These are phyloP conservation scores for Rosalia funebris DNA, from an alignment of 2,888 invertebrate species.

Conservation along the genomic window DNA sequence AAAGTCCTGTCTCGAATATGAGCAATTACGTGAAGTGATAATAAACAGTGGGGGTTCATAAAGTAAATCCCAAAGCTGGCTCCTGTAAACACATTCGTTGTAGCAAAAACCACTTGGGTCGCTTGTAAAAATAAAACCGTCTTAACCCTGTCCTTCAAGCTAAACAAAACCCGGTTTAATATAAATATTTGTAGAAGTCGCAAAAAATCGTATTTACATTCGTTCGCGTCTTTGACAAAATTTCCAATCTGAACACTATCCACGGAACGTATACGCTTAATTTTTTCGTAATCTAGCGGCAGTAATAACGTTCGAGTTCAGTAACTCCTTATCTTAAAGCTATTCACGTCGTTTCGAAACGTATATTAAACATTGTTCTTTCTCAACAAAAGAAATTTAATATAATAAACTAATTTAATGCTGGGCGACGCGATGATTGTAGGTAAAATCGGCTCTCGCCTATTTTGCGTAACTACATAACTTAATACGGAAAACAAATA, in stretches of 20 bases:
- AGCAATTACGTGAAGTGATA: background rate
- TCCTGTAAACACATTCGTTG: background rate
- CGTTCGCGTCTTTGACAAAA: background rate
- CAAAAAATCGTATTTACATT: constrained; percentile 22
- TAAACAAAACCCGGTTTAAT: constrained; percentile 9
- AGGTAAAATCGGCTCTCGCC: background rate
- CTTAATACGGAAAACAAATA: background rate
- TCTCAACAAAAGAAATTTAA: constrained; percentile 6
- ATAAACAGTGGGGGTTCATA: background rate
- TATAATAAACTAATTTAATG: constrained; percentile 9
- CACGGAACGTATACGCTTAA: background rate
- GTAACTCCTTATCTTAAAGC: constrained; percentile 22
- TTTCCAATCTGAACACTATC: background rate
- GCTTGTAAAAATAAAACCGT: constrained; percentile 5
- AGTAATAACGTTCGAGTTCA: constrained; percentile 19
- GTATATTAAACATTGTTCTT: background rate
- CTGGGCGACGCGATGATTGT: background rate
- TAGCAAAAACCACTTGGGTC: background rate
- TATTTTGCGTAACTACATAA: constrained; percentile 1
- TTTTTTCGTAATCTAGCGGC: background rate
- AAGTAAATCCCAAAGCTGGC: background rate
- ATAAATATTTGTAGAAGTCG: constrained; percentile 18
- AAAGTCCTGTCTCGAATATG: constrained; percentile 6
- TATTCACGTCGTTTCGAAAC: background rate
- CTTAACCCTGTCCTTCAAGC: constrained; percentile 9